These are phyloP conservation scores for Zygaena filipendulae DNA, from an alignment of 2,888 invertebrate species.

Conservation along the genomic window DNA sequence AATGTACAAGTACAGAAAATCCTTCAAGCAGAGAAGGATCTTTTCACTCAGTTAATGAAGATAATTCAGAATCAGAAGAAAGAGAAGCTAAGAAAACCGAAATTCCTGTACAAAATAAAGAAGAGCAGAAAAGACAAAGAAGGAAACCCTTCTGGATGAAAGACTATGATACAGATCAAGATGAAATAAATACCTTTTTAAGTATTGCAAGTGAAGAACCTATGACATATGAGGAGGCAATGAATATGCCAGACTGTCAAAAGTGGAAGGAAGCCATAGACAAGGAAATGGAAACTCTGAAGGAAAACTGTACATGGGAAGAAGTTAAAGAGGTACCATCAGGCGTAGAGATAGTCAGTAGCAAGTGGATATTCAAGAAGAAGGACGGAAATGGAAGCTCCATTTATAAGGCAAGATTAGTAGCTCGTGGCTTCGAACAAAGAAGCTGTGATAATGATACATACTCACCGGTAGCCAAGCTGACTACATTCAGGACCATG, in stretches of 20 bases:
- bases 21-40: too few relatives aligned
- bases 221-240: constrained; percentile 6
- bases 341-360: constrained; percentile 2
- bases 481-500: constrained; percentile 6
- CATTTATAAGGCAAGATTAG: constrained; percentile 11
- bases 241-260: constrained; percentile 2
- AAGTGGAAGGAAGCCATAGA: constrained; percentile 12
- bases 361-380: constrained; percentile 12
- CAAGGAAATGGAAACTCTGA: constrained; percentile 8
- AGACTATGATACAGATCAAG: not conserved
- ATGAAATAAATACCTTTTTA: too few relatives aligned
- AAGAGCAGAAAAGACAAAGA: not conserved
- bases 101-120: not conserved
- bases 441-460: not conserved
- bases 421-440: constrained; percentile 14
- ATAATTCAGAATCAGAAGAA: not conserved
- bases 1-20: too few relatives aligned
- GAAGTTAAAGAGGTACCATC: constrained; percentile 2
- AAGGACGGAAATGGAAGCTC: not conserved
- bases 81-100: not conserved
- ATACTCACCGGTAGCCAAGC: constrained; percentile 12
- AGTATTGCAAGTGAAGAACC: not conserved
- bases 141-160: not conserved
- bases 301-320: constrained; percentile 13
- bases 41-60: not conserved